Conservation (phyloP, 2,888 invertebrate species). For the Phaedon cochleariae region DNA sequence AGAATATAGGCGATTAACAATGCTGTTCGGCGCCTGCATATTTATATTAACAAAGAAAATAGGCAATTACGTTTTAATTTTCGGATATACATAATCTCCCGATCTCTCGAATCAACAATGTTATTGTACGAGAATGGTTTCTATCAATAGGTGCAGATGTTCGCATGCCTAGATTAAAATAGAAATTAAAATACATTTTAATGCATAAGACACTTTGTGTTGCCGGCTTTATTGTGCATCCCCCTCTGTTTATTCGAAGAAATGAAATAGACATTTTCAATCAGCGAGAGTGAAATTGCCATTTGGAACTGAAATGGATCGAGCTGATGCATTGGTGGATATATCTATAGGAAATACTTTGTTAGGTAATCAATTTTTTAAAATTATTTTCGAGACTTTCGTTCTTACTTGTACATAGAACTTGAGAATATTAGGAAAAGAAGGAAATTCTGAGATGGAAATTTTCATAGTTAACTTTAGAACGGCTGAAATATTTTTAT, state of each 20-base stretch:
- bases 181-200: slow-evolving; percentile 48
- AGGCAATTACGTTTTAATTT: slow-evolving; percentile 41
- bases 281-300: slow-evolving; percentile 27
- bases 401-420: no score
- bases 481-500: no score
- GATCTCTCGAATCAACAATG: slow-evolving; percentile 48
- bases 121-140: slow-evolving; percentile 45
- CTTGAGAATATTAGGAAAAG: no score
- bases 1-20: slow-evolving; percentile 43
- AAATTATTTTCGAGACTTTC: no score
- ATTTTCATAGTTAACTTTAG: no score
- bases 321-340: neutral
- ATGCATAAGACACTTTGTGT: slow-evolving; percentile 26
- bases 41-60: slow-evolving; percentile 50
- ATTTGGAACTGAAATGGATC: slow-evolving; percentile 8
- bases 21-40: slow-evolving; percentile 45
- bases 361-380: no score
- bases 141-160: slow-evolving; percentile 50
- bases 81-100: slow-evolving; percentile 44
- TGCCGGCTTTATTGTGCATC: slow-evolving; percentile 27
- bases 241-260: slow-evolving; percentile 32
- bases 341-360: neutral
- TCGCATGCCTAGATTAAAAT: slow-evolving; percentile 48
- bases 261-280: slow-evolving; percentile 28
- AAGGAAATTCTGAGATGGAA: no score